Conservation (phyloP, 1,140 invertebrate genomes). For the Bombyx mori region DNA sequence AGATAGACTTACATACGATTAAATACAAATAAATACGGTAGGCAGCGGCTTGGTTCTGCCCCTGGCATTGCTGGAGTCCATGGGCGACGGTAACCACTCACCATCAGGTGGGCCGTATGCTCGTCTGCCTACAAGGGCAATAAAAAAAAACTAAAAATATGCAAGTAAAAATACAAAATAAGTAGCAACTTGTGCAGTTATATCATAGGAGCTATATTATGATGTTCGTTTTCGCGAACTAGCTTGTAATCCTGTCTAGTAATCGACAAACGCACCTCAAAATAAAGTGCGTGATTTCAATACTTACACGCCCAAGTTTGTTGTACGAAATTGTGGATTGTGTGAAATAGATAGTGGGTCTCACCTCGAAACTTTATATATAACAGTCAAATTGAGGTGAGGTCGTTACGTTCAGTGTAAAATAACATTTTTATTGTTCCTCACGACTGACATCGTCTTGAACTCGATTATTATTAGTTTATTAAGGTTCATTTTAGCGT, state of each 20-base stretch:
- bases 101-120: too few relatives aligned
- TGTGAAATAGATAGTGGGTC: constrained; percentile 19
- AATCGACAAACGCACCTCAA: constrained; percentile 11
- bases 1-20: too few relatives aligned
- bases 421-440: constrained; percentile 2
- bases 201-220: too few relatives aligned
- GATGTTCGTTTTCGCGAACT: neutral
- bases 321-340: constrained; percentile 19
- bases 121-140: too few relatives aligned
- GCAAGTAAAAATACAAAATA: too few relatives aligned
- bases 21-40: too few relatives aligned
- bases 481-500: constrained; percentile 2
- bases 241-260: neutral
- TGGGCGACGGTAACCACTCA: too few relatives aligned
- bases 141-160: too few relatives aligned
- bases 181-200: too few relatives aligned
- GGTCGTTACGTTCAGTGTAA: neutral
- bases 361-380: constrained; percentile 2
- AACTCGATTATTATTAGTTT: neutral
- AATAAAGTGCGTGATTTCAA: constrained; percentile 19
- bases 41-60: too few relatives aligned
- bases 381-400: neutral
- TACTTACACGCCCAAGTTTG: constrained; percentile 14
- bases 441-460: neutral
- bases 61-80: too few relatives aligned